Percentiles rank a stretch among this genome's conserved stretches.
Conservation (phyloP, 2,113 vertebrate species). For the Spheniscus mendiculus region DNA sequence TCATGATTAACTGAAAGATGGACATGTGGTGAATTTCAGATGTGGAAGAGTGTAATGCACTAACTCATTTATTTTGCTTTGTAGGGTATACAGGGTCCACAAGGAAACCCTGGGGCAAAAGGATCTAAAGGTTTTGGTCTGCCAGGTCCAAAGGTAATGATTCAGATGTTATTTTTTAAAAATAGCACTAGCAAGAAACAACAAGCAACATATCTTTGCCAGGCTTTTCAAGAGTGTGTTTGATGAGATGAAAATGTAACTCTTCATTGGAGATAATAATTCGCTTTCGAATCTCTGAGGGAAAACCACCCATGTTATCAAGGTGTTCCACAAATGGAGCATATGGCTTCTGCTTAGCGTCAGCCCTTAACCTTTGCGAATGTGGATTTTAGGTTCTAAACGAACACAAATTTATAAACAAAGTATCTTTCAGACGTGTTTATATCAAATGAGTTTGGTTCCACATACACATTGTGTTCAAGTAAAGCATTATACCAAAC, state of each 20-base stretch:
- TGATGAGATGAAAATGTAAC: background rate
- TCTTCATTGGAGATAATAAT: background rate
- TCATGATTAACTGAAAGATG: background rate
- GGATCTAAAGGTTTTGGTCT: constrained; percentile 64
- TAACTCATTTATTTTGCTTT: constrained; percentile 15
- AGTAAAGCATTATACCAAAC: background rate
- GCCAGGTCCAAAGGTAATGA: constrained; percentile 71
- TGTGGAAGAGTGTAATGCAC: background rate
- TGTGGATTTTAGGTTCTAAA: background rate
- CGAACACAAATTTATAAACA: background rate
- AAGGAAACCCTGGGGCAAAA: constrained; percentile 65
- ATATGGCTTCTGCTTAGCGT: background rate
- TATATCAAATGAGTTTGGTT: background rate
- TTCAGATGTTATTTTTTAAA: background rate
- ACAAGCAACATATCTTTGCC: background rate
- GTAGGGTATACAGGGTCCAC: constrained; percentile 70
- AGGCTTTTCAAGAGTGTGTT: background rate
- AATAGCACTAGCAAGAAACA: background rate
- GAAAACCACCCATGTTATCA: background rate
- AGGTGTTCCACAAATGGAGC: background rate
- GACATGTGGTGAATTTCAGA: background rate
- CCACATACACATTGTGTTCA: background rate
- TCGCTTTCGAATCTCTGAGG: background rate
- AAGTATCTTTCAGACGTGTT: background rate
- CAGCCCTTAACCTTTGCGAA: background rate